Evolutionary conservation across 92 coral and sea anemone genomes (phyloP).

Genomic region (Epizoanthus stellaris): DNA sequence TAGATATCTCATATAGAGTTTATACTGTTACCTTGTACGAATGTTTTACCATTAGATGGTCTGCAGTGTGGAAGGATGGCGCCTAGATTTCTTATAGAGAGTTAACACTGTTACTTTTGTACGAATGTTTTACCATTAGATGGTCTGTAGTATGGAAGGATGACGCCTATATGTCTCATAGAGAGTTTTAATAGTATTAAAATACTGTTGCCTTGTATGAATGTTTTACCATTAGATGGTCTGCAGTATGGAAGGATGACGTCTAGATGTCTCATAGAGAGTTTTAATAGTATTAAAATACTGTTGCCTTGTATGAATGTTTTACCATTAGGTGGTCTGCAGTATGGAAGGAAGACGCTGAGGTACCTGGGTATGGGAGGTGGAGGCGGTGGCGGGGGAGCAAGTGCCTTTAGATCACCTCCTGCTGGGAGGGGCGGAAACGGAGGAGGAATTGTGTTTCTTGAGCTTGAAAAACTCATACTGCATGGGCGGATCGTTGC

Average conservation of each 20-base stretch:
- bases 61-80: slow-evolving; percentile 54
- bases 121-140: background rate
- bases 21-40: background rate
- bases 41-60: slow-evolving; percentile 44
- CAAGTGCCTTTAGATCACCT: slow-evolving; percentile 31
- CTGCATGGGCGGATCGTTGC: slow-evolving; percentile 60
- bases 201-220: no score
- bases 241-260: no score
- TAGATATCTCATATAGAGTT: no score
- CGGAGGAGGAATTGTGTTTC: slow-evolving; percentile 71
- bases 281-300: no score
- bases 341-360: slow-evolving; percentile 54
- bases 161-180: no score
- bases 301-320: background rate
- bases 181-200: no score
- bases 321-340: slow-evolving; percentile 55
- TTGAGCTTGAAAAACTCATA: slow-evolving; percentile 45
- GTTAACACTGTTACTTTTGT: no score
- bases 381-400: slow-evolving; percentile 79
- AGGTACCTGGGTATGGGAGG: slow-evolving; percentile 65
- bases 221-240: slow-evolving; percentile 33
- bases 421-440: slow-evolving; percentile 66
- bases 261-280: no score
- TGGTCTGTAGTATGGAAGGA: no score
- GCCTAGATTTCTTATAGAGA: no score